phyloP scores from a whole-genome alignment of 2,888 invertebrate genomes.

The Acrobasis consociella region DNA sequence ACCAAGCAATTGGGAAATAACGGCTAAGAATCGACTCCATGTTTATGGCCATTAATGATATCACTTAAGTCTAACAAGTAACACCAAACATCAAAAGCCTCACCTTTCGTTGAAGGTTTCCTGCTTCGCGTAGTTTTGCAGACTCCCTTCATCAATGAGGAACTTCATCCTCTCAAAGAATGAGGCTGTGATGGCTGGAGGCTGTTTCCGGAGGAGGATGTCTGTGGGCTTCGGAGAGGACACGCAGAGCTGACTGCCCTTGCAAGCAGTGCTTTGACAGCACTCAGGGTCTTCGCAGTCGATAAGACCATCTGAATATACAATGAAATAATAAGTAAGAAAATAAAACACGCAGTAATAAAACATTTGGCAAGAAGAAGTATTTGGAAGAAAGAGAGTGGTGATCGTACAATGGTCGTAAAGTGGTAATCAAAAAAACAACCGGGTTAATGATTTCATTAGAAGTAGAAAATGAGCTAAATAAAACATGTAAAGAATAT shows the following conservation, averaged over 20 bases:
- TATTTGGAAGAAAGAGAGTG: too few relatives aligned
- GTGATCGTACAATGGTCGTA: too few relatives aligned
- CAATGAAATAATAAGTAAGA: too few relatives aligned
- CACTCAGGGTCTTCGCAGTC: conserved; percentile 99
- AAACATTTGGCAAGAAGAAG: conserved; percentile 27
- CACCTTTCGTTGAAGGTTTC: conserved; percentile 99
- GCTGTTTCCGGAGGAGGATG: conserved; percentile 96
- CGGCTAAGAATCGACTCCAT: conserved; percentile 19
- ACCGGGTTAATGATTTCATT: too few relatives aligned
- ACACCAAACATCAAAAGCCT: conserved; percentile 71
- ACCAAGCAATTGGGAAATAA: neutral
- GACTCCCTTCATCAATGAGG: conserved; percentile 98
- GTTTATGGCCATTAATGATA: conserved; percentile 25
- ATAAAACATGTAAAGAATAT: too few relatives aligned
- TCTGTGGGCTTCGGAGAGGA: conserved; percentile 98
- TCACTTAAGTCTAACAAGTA: conserved; percentile 47
- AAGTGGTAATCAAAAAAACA: too few relatives aligned
- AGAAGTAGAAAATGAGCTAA: too few relatives aligned
- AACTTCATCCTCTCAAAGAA: conserved; percentile 99
- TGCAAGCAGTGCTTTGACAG: conserved; percentile 92
- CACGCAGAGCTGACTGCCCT: conserved; percentile 94
- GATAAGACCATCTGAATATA: conserved; percentile 92
- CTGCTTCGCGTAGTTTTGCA: conserved; percentile 98
- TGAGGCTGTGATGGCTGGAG: conserved; percentile 97
- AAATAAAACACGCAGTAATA: too few relatives aligned